Evolutionary conservation across 2,797 vertebrate genomes (phyloP), one percentile per base, ranked within the genome.

Genomic region (Eupleurogrammus muticus): DNA sequence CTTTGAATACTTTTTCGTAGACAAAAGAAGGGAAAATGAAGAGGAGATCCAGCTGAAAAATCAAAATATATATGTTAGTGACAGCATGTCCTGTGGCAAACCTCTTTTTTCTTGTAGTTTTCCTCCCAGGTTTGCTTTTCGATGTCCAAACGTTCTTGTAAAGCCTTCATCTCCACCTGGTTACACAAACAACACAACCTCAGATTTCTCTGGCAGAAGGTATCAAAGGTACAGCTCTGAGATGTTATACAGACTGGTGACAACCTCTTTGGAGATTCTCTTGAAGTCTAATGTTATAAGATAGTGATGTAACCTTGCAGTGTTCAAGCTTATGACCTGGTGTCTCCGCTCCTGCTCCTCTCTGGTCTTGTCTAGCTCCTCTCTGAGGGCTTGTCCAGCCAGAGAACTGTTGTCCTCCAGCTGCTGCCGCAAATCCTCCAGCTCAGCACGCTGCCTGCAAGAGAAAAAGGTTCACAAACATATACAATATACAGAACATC

Each of bases 91-190:
- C n/a, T n/a, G n/a, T n/a, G 32, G 71, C 87, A 65, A 71, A 98
- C 98, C 96, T 99, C 95, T 79, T 97, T 97, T 84, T 96, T 97
- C 88, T 96, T 73, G 14, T 96, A 96, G 87, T 86, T 95, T 50
- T 95, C 96, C 48, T 96, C 95, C 97, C 97, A 99, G 0, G 92
- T 89, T 84, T 96, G 95, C 77, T 95, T 96, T 73, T 99, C 97
- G 0, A 95, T 88, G 76, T 96, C 96, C 75, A 97, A 61, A 8
- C 88, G 92, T 32, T 98, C 96, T 70, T 92, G 96, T 64, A 97
- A 74, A 0, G 93, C 83, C 81, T 96, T 95, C 80, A 97, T 78
- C 87, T 99, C 97, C 79, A 90, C 73, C 98, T 99, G 80, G 5
- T 42, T 0, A 65, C 42, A 73, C 57, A 77, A 61, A 59, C 19